Base-by-base conservation (phyloP, 2,888 invertebrate species). In the Cotesia congregata region DNA sequence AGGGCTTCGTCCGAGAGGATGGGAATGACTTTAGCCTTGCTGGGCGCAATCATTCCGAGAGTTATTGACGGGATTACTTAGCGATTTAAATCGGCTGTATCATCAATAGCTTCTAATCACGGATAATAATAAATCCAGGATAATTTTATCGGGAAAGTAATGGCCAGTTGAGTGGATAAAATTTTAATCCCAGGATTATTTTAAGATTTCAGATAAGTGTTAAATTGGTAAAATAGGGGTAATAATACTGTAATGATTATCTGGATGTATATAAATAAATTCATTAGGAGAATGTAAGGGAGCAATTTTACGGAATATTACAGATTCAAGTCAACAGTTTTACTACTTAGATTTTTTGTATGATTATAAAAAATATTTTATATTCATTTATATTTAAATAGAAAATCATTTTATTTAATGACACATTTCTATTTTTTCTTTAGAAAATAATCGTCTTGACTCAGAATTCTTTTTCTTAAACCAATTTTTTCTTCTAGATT, bases 61-160 rank as follows among this genome's bases (percentile, higher is more conserved):
- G 39, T 71, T 71, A 71, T 71, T 71, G 71, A 71, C 62, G 59
- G 71, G 65, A 60, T 62, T 71, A 15, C 71, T 15, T 6, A 60
- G 62, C 62, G 40, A 40, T 71, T 71, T 71, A 60, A 71, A 71
- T 30, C 30, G 12, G 2, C 65, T 65, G 38, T 38, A 65, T 38
- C 65, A 30, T 65, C 65, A 65, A 65, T 65, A 30, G 65, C 65
- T 38, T 65, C 65, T 65, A 67, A 59, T 20, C 39, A 15, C 12
- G 20, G 39, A 6, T 59, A 41, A 72, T 74, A 73, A 78, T 73
- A 79, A 79, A 79, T 74, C 76, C 39, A 38, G 78, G 75, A 73
- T 76, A 76, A 69, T 65, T 79, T 74, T 9, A n/a, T 59, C 39
- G 39, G 6, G 62, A 4, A 62, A 62, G 15, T 15, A 62, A 62